phyloP scores from a whole-genome alignment of 2,888 invertebrate genomes.

The Xestia rhomboidea region DNA sequence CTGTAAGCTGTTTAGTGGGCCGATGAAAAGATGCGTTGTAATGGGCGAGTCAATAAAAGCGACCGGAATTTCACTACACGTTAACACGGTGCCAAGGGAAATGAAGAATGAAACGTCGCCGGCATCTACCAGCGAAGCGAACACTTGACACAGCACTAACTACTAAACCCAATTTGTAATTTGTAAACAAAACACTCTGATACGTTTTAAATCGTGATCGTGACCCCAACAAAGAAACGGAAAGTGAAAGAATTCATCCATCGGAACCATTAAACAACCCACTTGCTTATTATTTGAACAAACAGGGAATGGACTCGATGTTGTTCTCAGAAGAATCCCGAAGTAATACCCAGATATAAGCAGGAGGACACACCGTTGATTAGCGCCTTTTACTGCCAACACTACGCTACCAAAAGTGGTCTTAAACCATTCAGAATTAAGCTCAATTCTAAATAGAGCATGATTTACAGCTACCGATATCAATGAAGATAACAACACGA shows the following conservation, averaged over 20 bases:
- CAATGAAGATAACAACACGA: conserved; percentile 77
- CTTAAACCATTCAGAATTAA: conserved; percentile 65
- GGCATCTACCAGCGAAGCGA: conserved; percentile 12
- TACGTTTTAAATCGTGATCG: conserved; percentile 73
- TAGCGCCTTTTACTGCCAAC: conserved; percentile 81
- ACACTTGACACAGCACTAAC: conserved; percentile 48
- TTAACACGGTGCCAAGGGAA: conserved; percentile 72
- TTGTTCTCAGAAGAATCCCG: conserved; percentile 84
- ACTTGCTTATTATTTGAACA: conserved; percentile 83
- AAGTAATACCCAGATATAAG: conserved; percentile 78
- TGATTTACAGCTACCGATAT: conserved; percentile 70
- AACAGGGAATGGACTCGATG: conserved; percentile 80
- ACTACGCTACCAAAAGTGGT: conserved; percentile 67
- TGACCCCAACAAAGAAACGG: conserved; percentile 81
- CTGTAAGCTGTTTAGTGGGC: conserved; percentile 83
- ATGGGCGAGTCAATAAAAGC: conserved; percentile 80
- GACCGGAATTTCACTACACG: conserved; percentile 82
- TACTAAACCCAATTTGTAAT: conserved; percentile 62
- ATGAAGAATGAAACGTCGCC: conserved; percentile 53
- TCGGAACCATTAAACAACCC: conserved; percentile 80
- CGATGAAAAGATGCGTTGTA: conserved; percentile 78
- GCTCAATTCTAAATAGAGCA: conserved; percentile 66
- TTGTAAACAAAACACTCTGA: conserved; percentile 62
- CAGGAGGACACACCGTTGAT: conserved; percentile 84
- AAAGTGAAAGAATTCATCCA: conserved; percentile 84